Evolutionary conservation across 2,888 invertebrate genomes (phyloP), one percentile per base, ranked within the genome.

Genomic region (Psococerastis gibbosa): DNA sequence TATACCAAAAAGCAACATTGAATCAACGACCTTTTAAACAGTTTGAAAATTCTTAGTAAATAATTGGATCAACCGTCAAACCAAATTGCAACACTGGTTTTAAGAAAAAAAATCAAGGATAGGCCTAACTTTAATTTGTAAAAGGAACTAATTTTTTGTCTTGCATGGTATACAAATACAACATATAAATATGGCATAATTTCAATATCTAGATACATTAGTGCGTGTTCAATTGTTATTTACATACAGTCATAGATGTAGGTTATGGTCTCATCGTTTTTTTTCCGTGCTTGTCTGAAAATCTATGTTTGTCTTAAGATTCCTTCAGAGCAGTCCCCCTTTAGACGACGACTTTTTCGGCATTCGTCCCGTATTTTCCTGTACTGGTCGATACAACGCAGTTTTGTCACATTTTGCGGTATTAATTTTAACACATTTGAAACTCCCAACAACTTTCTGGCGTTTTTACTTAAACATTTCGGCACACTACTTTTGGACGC

Each of bases 101-200:
- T 56, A 57, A 47, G 49, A 45, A 46, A 46, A 47, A 46, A 16
- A 27, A 51, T 50, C 52, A 55, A 58, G 55, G 5, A 32, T 16
- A n/a, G 18, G 54, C 57, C 56, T 55, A n/a, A 58, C 57, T 56
- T 59, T 58, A 59, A 57, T 58, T 59, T 59, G 56, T 58, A 59
- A 59, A 60, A 57, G 54, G 8, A 6, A 27, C n/a, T 60, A 60
- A 59, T 56, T 59, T 60, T 59, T 60, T 54, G 57, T 54, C 56
- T 57, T 58, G 57, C 57, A 57, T 58, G 56, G 56, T 60, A 60
- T 58, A 38, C 38, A 38, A 33, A 20, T 38, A 38, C 17, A 38
- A 38, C 38, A 38, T 38, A 38, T 38, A 38, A 38, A 38, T 38
- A 38, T 38, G 38, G 38, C 38, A 38, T 38, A 38, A 38, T 38